Percentiles rank a stretch among this genome's conserved stretches.
Conservation (phyloP, 1,140 invertebrate genomes). For the Drosophila bocki region DNA sequence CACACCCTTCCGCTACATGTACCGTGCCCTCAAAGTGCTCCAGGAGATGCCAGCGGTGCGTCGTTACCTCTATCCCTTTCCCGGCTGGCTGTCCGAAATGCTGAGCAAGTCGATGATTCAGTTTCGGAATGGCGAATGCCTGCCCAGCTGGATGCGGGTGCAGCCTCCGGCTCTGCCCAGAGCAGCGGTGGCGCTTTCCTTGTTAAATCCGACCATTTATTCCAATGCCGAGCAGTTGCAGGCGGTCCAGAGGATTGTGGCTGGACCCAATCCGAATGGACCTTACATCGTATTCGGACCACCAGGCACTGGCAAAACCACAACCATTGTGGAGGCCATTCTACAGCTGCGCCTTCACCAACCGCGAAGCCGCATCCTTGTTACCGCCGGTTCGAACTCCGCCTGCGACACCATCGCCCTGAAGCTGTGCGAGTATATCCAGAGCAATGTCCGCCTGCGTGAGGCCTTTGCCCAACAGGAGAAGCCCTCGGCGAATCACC, state of each 20-base stretch:
- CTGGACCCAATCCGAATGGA: slow-evolving; percentile 57
- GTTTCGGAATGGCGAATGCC: background rate
- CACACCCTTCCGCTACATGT: slow-evolving; percentile 51
- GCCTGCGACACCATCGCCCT: slow-evolving; percentile 90
- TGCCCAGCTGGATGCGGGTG: slow-evolving; percentile 13
- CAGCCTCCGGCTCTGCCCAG: background rate
- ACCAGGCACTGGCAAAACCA: slow-evolving; percentile 90
- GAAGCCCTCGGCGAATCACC: slow-evolving; percentile 17
- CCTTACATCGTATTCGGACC: slow-evolving; percentile 79
- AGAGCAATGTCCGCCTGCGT: slow-evolving; percentile 51
- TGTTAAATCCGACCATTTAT: slow-evolving; percentile 57
- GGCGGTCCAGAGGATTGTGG: slow-evolving; percentile 64
- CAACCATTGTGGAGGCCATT: slow-evolving; percentile 91
- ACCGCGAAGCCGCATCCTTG: slow-evolving; percentile 87
- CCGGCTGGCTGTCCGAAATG: slow-evolving; percentile 24
- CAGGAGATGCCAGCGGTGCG: slow-evolving; percentile 38
- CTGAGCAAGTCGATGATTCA: background rate
- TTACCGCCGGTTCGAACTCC: slow-evolving; percentile 92
- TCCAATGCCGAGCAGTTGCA: slow-evolving; percentile 67
- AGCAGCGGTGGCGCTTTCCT: slow-evolving; percentile 1
- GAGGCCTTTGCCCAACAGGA: slow-evolving; percentile 50
- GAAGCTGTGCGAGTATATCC: slow-evolving; percentile 86
- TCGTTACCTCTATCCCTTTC: slow-evolving; percentile 67
- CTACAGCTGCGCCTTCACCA: slow-evolving; percentile 84
- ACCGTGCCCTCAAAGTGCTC: slow-evolving; percentile 65